Conservation (phyloP, 2,113 vertebrate species). For the Callorhinus ursinus region DNA sequence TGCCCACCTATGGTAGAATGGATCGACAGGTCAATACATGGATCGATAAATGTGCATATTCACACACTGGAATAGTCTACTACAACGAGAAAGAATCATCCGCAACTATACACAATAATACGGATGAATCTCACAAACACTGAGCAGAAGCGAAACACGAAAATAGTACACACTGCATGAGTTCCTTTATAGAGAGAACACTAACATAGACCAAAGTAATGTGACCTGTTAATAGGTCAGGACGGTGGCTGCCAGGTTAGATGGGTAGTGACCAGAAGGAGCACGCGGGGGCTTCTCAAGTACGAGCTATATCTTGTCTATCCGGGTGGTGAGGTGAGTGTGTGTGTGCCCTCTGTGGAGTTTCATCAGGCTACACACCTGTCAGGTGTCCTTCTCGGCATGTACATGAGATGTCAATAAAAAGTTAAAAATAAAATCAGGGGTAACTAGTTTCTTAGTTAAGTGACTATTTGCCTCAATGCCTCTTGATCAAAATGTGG, state of each 20-base stretch:
- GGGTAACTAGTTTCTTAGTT: not conserved
- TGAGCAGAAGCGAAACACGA: not conserved
- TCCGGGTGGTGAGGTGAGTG: too few species aligned
- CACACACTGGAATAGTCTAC: not conserved
- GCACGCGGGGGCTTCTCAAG: not conserved
- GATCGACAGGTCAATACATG: not conserved
- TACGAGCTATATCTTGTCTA: fast-evolving
- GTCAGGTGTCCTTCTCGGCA: not conserved
- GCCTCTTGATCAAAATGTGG: not conserved
- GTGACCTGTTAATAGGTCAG: not conserved
- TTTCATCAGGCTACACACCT: not conserved
- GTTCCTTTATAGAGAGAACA: not conserved
- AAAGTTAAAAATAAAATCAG: conserved; percentile 6
- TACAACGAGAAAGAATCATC: not conserved
- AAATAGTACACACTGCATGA: not conserved
- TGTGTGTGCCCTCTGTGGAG: not conserved
- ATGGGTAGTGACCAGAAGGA: not conserved
- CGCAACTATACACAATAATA: not conserved
- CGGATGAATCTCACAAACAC: not conserved
- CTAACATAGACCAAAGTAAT: not conserved
- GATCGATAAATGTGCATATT: not conserved
- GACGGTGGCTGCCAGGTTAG: fast-evolving
- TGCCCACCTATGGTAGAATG: not conserved
- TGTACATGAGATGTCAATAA: not conserved
- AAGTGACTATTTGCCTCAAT: not conserved